Percentiles rank a stretch among this genome's conserved stretches.
Conservation (phyloP, 2,888 invertebrate species). For the Halocaridina rubra region DNA sequence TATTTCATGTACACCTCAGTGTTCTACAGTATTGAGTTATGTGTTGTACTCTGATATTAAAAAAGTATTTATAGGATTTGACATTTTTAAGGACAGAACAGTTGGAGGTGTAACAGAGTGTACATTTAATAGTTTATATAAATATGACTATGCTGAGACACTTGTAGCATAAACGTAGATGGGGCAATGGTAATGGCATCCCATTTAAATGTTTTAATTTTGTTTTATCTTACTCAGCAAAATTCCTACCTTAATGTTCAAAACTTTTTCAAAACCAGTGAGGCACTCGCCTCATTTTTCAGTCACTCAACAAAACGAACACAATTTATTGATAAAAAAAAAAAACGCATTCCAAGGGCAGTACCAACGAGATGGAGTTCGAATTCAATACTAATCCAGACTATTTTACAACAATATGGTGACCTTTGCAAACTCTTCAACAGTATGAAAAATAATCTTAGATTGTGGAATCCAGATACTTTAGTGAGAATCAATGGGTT, state of each 20-base stretch:
- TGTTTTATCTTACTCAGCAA: neutral
- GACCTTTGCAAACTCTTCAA: too few species aligned
- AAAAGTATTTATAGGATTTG: slow-evolving; percentile 25
- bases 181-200: too few species aligned
- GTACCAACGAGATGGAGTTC: too few species aligned
- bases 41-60: slow-evolving; percentile 27
- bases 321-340: too few species aligned
- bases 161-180: neutral
- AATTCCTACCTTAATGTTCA: neutral
- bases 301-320: slow-evolving; percentile 28
- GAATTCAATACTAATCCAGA: too few species aligned
- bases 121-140: slow-evolving; percentile 22
- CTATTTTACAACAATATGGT: too few species aligned
- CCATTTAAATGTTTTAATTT: slow-evolving; percentile 18
- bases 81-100: slow-evolving; percentile 24
- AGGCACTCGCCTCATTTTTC: slow-evolving; percentile 32
- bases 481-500: too few species aligned
- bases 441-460: too few species aligned
- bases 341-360: too few species aligned
- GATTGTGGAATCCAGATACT: too few species aligned
- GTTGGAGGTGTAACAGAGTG: slow-evolving; percentile 26
- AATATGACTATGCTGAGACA: slow-evolving; percentile 3
- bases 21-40: slow-evolving; percentile 13
- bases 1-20: slow-evolving; percentile 27
- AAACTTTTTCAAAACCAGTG: slow-evolving; percentile 23